phyloP scores from a whole-genome alignment of 2,113 vertebrate species.

The Eira barbara region DNA sequence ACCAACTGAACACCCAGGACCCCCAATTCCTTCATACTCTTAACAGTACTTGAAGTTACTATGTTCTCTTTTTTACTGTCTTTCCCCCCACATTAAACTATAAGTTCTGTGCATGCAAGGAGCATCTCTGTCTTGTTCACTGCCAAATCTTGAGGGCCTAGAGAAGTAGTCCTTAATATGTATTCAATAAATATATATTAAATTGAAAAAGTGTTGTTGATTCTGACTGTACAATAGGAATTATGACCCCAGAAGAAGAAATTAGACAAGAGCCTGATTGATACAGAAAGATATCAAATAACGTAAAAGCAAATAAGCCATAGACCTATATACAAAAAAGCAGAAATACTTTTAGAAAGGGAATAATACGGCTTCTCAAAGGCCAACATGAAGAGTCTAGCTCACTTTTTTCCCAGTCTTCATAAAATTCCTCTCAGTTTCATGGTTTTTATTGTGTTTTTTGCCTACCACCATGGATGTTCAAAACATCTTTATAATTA shows the following conservation, averaged over 20 bases:
- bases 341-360: not conserved
- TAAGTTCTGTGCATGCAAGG: not conserved
- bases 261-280: not conserved
- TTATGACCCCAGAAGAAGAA: not conserved
- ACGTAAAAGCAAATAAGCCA: not conserved
- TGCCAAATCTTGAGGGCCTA: not conserved
- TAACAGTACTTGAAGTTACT: not conserved
- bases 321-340: not conserved
- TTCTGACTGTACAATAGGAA: not conserved
- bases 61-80: not conserved
- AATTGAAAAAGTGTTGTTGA: not conserved
- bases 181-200: not conserved
- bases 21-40: not conserved
- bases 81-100: rapidly evolving
- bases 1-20: not conserved
- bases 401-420: not conserved
- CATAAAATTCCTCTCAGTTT: not conserved
- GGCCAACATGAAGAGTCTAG: not conserved
- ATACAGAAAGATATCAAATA: not conserved
- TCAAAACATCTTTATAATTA: not conserved
- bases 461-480: not conserved
- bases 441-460: not conserved
- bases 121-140: not conserved
- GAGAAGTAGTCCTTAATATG: not conserved
- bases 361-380: not conserved